Percentiles rank a stretch among this genome's conserved stretches.
Evolutionary conservation across 2,888 invertebrate species (phyloP).

Genomic region (Habroteleia sp.): DNA sequence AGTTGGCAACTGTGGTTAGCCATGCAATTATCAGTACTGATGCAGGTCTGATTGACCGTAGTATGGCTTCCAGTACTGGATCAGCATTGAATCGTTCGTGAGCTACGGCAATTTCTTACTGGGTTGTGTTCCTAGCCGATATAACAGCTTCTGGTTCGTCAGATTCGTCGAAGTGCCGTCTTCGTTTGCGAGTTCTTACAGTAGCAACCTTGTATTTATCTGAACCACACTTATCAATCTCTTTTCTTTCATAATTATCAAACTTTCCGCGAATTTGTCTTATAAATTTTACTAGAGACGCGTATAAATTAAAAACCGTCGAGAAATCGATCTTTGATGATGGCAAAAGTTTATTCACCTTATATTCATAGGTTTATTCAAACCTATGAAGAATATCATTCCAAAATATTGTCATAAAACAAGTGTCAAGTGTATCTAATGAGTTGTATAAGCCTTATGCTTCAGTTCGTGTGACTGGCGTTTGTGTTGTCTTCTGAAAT

Average conservation of each 20-base stretch:
- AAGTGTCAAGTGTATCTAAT: slow-evolving; percentile 30
- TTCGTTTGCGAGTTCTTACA: slow-evolving; percentile 2
- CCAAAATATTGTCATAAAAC: slow-evolving; percentile 43
- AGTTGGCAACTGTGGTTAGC: no score
- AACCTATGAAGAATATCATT: slow-evolving; percentile 44
- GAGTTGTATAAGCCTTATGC: slow-evolving; percentile 25
- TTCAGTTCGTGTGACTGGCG: slow-evolving; percentile 37
- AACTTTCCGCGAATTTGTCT: not conserved
- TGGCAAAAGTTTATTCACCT: slow-evolving; percentile 37
- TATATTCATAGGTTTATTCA: slow-evolving; percentile 32
- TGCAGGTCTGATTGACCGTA: no score
- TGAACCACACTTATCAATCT: slow-evolving; percentile 3
- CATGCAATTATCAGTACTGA: no score
- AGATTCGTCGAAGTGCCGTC: slow-evolving; percentile 15
- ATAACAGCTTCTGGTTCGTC: slow-evolving; percentile 4
- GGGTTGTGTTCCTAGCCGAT: slow-evolving; percentile 3
- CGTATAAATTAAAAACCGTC: slow-evolving; percentile 36
- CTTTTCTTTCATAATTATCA: not conserved
- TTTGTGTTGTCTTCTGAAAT: slow-evolving; percentile 40
- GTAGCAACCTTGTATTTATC: not conserved
- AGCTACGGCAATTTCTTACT: no score
- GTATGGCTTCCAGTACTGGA: no score
- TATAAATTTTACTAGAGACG: slow-evolving; percentile 27
- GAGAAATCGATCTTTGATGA: slow-evolving; percentile 26
- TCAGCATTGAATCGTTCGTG: no score